phyloP scores from a whole-genome alignment of 2,888 invertebrate genomes.

The Corbicula japonica region DNA sequence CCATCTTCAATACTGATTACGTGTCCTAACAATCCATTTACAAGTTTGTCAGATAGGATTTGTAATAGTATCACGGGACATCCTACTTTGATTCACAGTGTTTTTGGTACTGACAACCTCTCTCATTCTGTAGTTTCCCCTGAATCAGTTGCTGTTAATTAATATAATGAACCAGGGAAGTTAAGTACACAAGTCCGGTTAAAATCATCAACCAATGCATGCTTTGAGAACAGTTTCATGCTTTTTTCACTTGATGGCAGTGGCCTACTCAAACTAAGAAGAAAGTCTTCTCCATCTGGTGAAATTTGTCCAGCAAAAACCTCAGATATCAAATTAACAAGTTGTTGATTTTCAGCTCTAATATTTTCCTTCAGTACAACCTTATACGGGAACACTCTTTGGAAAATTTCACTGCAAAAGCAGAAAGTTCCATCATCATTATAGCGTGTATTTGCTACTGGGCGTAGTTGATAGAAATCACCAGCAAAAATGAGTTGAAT shows the following conservation, averaged over 20 bases:
- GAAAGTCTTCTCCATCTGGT: not conserved
- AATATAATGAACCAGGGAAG: constrained; percentile 3
- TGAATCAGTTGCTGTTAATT: constrained; percentile 15
- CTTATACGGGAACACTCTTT: constrained; percentile 21
- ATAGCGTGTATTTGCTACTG: not conserved
- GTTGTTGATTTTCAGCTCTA: constrained; percentile 7
- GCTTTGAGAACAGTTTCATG: constrained; percentile 12
- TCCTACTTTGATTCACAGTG: constrained; percentile 30
- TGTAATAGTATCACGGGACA: constrained; percentile 18
- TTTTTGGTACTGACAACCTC: constrained; percentile 5
- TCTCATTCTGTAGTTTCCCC: not conserved
- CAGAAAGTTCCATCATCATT: not conserved
- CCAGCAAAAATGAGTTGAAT: not conserved
- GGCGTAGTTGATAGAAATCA: constrained; percentile 6
- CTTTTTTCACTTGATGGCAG: not conserved
- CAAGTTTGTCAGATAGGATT: constrained; percentile 30
- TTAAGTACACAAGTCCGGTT: constrained; percentile 32
- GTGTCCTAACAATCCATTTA: constrained; percentile 28
- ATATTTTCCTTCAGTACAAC: constrained; percentile 19
- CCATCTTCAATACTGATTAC: constrained; percentile 15
- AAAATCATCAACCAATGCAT: constrained; percentile 21
- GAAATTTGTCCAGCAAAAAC: not conserved
- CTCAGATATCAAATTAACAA: constrained; percentile 7
- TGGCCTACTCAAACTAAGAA: constrained; percentile 1
- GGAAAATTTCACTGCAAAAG: not conserved